Evolutionary conservation across 1,140 invertebrate species (phyloP).

Genomic region (Drosophila pandora): DNA sequence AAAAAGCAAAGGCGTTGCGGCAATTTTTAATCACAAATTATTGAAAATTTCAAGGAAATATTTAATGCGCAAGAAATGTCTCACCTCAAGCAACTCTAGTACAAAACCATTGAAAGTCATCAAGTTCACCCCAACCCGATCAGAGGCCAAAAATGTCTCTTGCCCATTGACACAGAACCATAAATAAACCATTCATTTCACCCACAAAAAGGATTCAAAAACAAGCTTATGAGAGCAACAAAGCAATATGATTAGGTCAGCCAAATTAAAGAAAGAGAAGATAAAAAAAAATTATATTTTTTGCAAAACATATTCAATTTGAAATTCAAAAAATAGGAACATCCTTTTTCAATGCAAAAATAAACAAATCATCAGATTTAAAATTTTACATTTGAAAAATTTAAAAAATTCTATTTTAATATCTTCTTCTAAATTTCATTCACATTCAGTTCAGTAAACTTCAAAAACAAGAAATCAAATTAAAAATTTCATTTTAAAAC

Average conservation of each 20-base stretch:
- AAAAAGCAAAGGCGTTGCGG: constrained; percentile 67
- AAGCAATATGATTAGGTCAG: constrained; percentile 1
- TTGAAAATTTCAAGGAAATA: constrained; percentile 72
- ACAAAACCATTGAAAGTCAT: constrained; percentile 28
- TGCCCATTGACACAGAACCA: constrained; percentile 33
- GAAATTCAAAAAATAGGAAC: not conserved
- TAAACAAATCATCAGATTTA: no score
- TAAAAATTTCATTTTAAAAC: no score
- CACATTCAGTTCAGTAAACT: no score
- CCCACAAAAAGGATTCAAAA: constrained; percentile 4
- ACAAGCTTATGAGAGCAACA: not conserved
- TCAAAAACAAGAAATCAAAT: no score
- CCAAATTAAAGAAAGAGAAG: not conserved
- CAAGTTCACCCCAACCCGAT: constrained; percentile 24
- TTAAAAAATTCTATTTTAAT: no score
- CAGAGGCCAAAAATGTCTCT: constrained; percentile 22
- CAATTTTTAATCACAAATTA: constrained; percentile 56
- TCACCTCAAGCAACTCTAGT: constrained; percentile 32
- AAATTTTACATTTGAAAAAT: no score
- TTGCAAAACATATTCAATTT: not conserved
- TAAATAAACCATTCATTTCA: constrained; percentile 1
- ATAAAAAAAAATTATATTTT: not conserved
- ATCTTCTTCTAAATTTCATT: no score
- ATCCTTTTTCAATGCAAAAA: no score
- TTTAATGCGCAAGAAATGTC: constrained; percentile 71